Evolutionary conservation across 2,888 invertebrate species (phyloP), one percentile per base, ranked within the genome.

Genomic region (Brassicogethes aeneus): DNA sequence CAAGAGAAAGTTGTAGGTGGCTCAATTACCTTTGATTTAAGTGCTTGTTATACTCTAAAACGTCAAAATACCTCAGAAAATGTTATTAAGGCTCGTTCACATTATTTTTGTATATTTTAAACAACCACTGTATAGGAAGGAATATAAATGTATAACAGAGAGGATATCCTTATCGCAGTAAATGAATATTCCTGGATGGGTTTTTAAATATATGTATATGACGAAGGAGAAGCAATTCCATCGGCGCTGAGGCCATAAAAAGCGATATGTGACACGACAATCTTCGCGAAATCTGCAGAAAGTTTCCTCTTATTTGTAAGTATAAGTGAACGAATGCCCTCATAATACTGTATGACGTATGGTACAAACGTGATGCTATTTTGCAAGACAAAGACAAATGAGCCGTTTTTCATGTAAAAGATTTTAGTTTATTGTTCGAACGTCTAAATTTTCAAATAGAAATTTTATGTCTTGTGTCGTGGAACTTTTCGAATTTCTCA

Each of bases 321-420:
- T 52, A 53, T 56, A 52, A 54, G 50, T 54, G 51, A 44, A 51
- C 42, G 51, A 53, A 52, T 51, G 47, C 42, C 47, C 52, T 55
- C 57, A 59, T 60, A 59, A 55, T 53, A 49, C 46, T 48, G 39
- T 52, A 54, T 59, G 56, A 55, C 57, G 52, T 57, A 59, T 55
- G 47, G 57, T 48, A 45, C 41, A 44, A 50, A 62, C 62, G 61
- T 62, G 62, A 60, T 54, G 55, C 57, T 57, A 61, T 62, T 60
- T 53, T 40, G 33, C 46, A 47, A 56, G 56, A 53, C 56, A 51
- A 52, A 57, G 59, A 62, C 52, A 56, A 60, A 60, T 54, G 57
- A 57, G 48, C 44, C 40, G 43, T 54, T 57, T 55, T 46, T 42
- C 45, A 45, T 44, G 47, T 44, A 48, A 54, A 52, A 48, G 41